Percentiles rank a stretch among this genome's conserved stretches.
phyloP scores from a whole-genome alignment of 53 echinoderm and acorn worm genomes.

The Antedon mediterranea region DNA sequence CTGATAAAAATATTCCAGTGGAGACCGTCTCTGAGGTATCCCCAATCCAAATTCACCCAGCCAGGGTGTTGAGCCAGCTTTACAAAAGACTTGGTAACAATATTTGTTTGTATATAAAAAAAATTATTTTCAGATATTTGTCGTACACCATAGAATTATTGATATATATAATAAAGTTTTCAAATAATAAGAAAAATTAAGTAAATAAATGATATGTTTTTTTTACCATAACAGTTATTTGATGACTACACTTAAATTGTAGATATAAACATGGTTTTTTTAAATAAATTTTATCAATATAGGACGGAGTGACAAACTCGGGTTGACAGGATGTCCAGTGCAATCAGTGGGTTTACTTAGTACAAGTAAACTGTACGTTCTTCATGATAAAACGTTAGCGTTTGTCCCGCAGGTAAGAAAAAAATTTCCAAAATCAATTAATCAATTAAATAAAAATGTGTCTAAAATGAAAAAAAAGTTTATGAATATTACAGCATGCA shows the following conservation, averaged over 20 bases:
- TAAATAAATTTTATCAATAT: neutral
- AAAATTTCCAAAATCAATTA: neutral
- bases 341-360: slow-evolving; percentile 68
- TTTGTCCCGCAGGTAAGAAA: slow-evolving; percentile 76
- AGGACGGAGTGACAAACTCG: slow-evolving; percentile 72
- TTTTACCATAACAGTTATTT: too few relatives aligned
- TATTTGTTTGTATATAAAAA: neutral
- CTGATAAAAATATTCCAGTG: slow-evolving; percentile 37
- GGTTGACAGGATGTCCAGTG: slow-evolving; percentile 51
- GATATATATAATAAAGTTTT: too few relatives aligned
- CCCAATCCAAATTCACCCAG: slow-evolving; percentile 64
- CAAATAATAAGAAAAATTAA: too few relatives aligned
- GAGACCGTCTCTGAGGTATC: slow-evolving; percentile 66
- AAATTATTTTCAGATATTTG: too few relatives aligned
- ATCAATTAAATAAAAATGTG: too few relatives aligned
- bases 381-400: slow-evolving; percentile 60
- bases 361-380: slow-evolving; percentile 76
- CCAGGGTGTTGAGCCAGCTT: slow-evolving; percentile 52
- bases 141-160: too few relatives aligned
- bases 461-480: too few relatives aligned
- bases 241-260: too few relatives aligned
- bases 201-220: neutral
- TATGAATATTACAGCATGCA: too few relatives aligned
- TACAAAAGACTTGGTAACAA: slow-evolving; percentile 57
- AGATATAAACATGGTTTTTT: too few relatives aligned